A percentile compares a stretch with the other conserved stretches of the same genome.
phyloP scores from a whole-genome alignment of 2,797 vertebrate genomes.

The Chaetophractus vellerosus region DNA sequence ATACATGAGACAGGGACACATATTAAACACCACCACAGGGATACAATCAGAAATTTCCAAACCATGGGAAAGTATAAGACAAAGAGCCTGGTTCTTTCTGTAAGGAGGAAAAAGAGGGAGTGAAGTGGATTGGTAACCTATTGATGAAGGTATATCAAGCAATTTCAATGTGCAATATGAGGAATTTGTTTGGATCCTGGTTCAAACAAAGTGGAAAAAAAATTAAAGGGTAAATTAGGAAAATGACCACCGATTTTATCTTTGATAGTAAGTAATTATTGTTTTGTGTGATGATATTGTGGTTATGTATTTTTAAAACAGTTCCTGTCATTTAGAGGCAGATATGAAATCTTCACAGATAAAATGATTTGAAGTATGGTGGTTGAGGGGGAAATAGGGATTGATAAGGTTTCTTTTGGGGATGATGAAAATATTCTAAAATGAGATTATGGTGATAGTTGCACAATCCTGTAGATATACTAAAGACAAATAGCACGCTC shows the following conservation, averaged over 20 bases:
- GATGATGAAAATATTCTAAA: conserved; percentile 20
- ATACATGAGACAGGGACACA: not conserved
- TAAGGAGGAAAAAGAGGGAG: not conserved
- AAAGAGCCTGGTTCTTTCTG: not conserved
- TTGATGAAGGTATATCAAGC: not conserved
- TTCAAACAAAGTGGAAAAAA: not conserved
- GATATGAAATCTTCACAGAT: conserved; percentile 33
- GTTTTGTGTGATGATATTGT: not conserved
- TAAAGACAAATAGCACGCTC: not conserved
- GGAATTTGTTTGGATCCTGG: conserved; percentile 19
- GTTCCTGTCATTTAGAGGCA: not conserved
- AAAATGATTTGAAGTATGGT: not conserved
- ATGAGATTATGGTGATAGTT: conserved; percentile 5
- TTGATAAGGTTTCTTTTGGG: not conserved
- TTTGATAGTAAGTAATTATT: conserved; percentile 29
- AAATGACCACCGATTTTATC: not conserved
- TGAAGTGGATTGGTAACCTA: not conserved
- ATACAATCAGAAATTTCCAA: conserved; percentile 15
- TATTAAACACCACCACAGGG: not conserved
- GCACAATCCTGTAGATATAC: not conserved
- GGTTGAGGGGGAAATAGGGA: not conserved
- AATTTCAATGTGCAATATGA: not conserved
- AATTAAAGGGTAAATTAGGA: not conserved
- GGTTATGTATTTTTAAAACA: not conserved
- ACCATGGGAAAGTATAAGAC: not conserved